Conservation (phyloP, 2,888 invertebrate genomes). For the Acanthococcus lagerstroemiae region DNA sequence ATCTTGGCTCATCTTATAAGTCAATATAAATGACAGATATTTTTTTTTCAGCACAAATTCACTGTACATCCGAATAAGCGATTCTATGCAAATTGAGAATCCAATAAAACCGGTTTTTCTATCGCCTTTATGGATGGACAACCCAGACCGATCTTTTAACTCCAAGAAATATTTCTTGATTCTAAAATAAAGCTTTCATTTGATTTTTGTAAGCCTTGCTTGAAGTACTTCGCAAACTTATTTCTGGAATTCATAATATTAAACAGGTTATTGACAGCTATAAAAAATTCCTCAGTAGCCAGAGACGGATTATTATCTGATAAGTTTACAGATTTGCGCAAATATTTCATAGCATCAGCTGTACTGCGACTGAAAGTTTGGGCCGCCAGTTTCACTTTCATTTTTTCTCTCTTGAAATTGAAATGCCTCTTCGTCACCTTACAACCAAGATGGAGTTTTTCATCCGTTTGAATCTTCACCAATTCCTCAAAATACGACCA, state of each 20-base stretch:
- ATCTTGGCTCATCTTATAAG: too few species aligned
- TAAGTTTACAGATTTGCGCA: neutral
- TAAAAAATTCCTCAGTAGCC: neutral
- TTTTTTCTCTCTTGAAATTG: too few species aligned
- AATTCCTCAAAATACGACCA: neutral
- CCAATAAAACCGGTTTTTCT: constrained; percentile 26
- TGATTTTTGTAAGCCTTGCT: neutral
- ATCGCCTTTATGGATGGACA: neutral
- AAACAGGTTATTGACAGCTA: constrained; percentile 5
- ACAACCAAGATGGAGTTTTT: neutral
- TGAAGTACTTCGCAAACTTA: neutral
- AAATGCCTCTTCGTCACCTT: neutral
- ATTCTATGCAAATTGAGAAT: too few species aligned
- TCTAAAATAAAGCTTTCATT: neutral
- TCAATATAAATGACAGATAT: too few species aligned
- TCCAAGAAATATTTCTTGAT: neutral
- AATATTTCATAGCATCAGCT: neutral
- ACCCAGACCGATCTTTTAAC: neutral
- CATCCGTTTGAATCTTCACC: neutral
- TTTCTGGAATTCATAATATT: neutral
- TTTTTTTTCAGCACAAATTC: too few species aligned
- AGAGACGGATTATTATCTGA: neutral
- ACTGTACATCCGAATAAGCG: too few species aligned
- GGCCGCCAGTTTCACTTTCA: neutral
- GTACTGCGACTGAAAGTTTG: neutral